Percentiles rank a stretch among this genome's conserved stretches.
Conservation (phyloP, 2,797 vertebrate genomes). For the Semaprochilodus insignis region DNA sequence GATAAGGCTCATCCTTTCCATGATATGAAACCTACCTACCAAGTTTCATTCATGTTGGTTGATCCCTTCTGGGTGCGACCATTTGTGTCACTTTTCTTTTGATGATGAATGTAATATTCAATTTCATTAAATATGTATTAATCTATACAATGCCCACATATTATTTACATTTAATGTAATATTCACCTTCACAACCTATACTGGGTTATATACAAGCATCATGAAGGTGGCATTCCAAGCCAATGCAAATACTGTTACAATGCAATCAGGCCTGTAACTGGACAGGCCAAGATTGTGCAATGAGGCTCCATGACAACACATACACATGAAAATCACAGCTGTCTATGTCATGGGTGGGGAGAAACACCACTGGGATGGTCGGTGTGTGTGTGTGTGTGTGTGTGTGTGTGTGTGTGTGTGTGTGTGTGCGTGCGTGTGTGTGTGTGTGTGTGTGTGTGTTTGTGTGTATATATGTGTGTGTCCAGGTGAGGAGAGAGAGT, state of each 20-base stretch:
- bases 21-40: no score
- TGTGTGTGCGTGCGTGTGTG: slow-evolving; percentile 13
- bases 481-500: slow-evolving; percentile 1
- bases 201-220: neutral
- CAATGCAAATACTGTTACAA: neutral
- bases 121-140: no score
- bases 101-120: no score
- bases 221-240: neutral
- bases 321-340: neutral
- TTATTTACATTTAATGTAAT: neutral
- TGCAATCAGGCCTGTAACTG: neutral
- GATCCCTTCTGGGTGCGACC: no score
- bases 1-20: no score
- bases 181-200: neutral
- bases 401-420: slow-evolving; percentile 9
- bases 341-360: neutral
- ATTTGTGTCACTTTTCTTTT: no score
- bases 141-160: neutral
- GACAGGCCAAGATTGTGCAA: neutral
- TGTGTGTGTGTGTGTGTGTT: slow-evolving; percentile 8
- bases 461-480: neutral
- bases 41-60: no score
- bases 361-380: neutral
- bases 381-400: neutral
- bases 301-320: neutral